These are phyloP conservation scores for Brenthis hecate DNA, from an alignment of 2,888 invertebrate genomes.

Conservation along the genomic window DNA sequence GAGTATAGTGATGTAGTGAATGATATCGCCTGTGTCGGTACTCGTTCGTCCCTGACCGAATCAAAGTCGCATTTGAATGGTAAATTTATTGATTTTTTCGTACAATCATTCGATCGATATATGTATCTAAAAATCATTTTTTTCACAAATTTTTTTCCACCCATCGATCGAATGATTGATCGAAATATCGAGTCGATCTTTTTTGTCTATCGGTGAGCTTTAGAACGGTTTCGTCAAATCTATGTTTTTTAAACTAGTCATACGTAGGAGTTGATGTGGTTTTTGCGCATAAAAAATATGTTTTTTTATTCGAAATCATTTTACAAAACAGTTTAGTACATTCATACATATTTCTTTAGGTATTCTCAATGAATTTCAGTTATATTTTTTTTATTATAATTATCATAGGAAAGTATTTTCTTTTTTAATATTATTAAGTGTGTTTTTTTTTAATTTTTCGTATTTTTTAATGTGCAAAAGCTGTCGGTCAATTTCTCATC, in stretches of 20 bases:
- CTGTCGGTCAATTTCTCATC: constrained; percentile 37
- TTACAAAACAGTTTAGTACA: not conserved
- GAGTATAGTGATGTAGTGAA: constrained; percentile 49
- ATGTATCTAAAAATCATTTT: not conserved
- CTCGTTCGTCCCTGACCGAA: constrained; percentile 33
- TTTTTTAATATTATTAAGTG: not conserved
- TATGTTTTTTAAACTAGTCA: constrained; percentile 53
- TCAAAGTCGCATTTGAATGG: constrained; percentile 6
- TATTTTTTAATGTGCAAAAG: constrained; percentile 30
- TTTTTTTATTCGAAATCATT: not conserved
- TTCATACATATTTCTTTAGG: no score
- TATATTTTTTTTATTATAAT: no score
- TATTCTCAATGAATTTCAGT: no score
- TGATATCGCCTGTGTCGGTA: constrained; percentile 37
- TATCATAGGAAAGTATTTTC: no score
- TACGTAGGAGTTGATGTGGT: constrained; percentile 45
- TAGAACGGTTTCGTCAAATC: constrained; percentile 22
- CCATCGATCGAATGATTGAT: constrained; percentile 13
- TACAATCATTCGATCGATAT: constrained; percentile 11
- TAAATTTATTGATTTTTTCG: constrained; percentile 9
- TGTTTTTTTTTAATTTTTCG: constrained; percentile 16
- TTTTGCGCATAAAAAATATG: constrained; percentile 31
- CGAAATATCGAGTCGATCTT: constrained; percentile 17
- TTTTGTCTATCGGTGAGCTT: constrained; percentile 30
- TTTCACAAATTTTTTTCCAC: not conserved